Conservation (phyloP, 2,888 invertebrate genomes). For the Cheilosia vulpina region DNA sequence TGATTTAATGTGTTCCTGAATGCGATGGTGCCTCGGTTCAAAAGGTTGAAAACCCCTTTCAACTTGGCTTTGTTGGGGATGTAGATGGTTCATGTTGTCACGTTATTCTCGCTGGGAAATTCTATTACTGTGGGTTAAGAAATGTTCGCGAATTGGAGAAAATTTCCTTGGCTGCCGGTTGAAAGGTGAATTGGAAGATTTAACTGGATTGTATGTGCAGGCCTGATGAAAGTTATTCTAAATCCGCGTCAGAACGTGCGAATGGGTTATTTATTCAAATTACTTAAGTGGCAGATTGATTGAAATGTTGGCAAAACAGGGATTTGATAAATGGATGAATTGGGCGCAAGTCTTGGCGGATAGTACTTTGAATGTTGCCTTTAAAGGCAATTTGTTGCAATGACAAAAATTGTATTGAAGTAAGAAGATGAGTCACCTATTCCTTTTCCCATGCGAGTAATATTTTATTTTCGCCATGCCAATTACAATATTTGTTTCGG, state of each 20-base stretch:
- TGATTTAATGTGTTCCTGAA: conserved; percentile 47
- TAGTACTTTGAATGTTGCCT: too few species aligned
- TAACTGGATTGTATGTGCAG: conserved; percentile 22
- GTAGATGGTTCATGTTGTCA: conserved; percentile 28
- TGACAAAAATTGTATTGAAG: too few species aligned
- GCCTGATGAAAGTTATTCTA: conserved; percentile 37
- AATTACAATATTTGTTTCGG: too few species aligned
- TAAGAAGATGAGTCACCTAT: too few species aligned
- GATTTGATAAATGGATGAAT: conserved; percentile 36
- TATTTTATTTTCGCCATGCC: too few species aligned
- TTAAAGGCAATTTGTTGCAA: too few species aligned
- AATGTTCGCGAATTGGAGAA: conserved; percentile 20
- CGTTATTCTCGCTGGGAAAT: conserved; percentile 29
- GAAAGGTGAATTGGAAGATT: conserved; percentile 49
- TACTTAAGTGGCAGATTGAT: conserved; percentile 58
- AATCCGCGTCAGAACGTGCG: conserved; percentile 10
- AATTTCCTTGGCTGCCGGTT: conserved; percentile 28
- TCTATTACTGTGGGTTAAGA: conserved; percentile 15
- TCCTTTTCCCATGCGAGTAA: too few species aligned
- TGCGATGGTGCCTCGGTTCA: conserved; percentile 26
- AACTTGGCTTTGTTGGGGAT: conserved; percentile 29
- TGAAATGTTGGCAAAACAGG: conserved; percentile 40
- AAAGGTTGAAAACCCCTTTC: conserved; percentile 50
- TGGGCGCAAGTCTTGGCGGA: neutral
- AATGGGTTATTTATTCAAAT: conserved; percentile 59